phyloP scores from a whole-genome alignment of 2,797 vertebrate species.

The Borostomias antarcticus region DNA sequence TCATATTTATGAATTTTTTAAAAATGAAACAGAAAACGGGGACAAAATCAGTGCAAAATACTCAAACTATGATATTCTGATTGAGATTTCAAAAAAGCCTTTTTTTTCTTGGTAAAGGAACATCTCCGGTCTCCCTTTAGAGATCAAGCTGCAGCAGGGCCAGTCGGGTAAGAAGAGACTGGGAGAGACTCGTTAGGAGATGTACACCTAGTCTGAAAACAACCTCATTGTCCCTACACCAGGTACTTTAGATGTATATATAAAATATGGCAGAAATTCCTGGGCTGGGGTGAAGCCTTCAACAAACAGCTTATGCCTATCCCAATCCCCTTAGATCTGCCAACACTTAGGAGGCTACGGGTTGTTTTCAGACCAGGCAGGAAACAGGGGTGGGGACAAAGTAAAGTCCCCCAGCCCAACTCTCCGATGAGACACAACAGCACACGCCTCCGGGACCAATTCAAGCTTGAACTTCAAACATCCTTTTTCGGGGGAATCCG shows the following conservation, averaged over 20 bases:
- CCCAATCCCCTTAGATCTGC: not conserved
- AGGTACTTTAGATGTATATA: conserved; percentile 63
- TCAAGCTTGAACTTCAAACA: conserved; percentile 47
- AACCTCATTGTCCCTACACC: not conserved
- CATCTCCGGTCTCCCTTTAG: not conserved
- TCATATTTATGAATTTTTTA: conserved; percentile 52
- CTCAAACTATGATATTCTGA: conserved; percentile 17
- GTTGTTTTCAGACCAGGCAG: not conserved
- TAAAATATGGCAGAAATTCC: conserved; percentile 60
- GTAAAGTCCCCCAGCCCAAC: not conserved
- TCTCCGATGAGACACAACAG: conserved; percentile 31
- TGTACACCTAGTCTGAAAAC: conserved; percentile 1
- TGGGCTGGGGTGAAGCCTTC: not conserved
- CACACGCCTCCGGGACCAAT: conserved; percentile 40
- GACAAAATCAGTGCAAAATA: conserved; percentile 81
- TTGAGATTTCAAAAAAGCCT: conserved; percentile 9
- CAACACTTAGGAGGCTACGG: not conserved
- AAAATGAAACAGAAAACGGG: conserved; percentile 42
- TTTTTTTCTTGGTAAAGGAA: conserved; percentile 4
- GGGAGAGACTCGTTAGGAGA: not conserved
- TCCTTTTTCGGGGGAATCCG: conserved; percentile 30
- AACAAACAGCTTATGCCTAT: not conserved
- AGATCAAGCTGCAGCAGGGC: not conserved
- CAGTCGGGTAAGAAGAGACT: not conserved
- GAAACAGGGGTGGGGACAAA: not conserved